These are phyloP conservation scores for Drosophila borealis DNA, from an alignment of 2,888 invertebrate species.

Conservation along the genomic window DNA sequence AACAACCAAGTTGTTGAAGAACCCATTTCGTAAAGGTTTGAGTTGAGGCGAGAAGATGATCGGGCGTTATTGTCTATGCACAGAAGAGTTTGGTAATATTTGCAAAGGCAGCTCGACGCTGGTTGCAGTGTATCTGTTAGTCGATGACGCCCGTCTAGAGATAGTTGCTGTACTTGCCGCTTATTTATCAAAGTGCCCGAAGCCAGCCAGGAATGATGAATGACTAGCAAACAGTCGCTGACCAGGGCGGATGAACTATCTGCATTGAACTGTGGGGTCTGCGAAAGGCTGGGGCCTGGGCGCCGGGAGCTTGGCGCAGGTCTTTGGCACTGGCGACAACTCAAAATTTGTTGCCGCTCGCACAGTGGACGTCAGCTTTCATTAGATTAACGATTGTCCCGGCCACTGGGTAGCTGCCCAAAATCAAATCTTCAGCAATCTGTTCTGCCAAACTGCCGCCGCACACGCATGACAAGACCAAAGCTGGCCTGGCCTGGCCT, in stretches of 20 bases:
- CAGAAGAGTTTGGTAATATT: too few relatives aligned
- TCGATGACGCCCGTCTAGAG: too few relatives aligned
- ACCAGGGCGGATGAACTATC: constrained; percentile 47
- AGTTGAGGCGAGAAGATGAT: too few relatives aligned
- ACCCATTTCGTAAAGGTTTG: too few relatives aligned
- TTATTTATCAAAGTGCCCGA: constrained; percentile 61
- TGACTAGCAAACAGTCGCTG: constrained; percentile 62
- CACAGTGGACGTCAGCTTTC: constrained; percentile 72
- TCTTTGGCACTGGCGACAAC: background rate
- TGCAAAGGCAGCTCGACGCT: too few relatives aligned
- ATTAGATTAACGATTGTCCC: constrained; percentile 75
- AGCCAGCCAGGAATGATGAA: constrained; percentile 59
- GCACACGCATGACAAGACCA: constrained; percentile 15
- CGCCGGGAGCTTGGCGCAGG: background rate
- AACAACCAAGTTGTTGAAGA: too few relatives aligned
- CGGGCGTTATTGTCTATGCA: too few relatives aligned
- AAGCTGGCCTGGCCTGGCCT: constrained; percentile 12
- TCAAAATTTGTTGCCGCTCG: constrained; percentile 39
- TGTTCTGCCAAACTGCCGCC: constrained; percentile 67
- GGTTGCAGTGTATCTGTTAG: too few relatives aligned
- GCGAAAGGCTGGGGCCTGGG: background rate
- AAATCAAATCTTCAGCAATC: constrained; percentile 77
- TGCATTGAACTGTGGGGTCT: constrained; percentile 7
- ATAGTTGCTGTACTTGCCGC: constrained; percentile 60
- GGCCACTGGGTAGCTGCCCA: constrained; percentile 57